These are phyloP conservation scores for Choloepus didactylus DNA, from an alignment of 2,797 vertebrate species.

Conservation along the genomic window DNA sequence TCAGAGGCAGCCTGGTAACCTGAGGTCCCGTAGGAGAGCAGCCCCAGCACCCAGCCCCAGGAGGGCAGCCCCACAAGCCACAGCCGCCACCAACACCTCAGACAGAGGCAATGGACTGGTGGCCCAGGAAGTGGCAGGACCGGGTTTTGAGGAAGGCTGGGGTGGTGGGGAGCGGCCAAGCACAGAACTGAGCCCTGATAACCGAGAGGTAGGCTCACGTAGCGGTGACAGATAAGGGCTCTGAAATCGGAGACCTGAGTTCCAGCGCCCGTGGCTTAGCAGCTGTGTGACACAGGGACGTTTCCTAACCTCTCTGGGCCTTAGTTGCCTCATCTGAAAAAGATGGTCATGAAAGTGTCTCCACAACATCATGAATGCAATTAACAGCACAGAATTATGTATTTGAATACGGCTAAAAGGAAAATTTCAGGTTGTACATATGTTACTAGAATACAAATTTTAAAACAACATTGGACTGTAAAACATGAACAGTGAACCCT, in stretches of 20 bases:
- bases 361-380: background rate
- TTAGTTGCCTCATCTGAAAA: fast-evolving
- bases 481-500: too few relatives aligned
- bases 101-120: too few relatives aligned
- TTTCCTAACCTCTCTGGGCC: too few relatives aligned
- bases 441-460: too few relatives aligned
- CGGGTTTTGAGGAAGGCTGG: fast-evolving
- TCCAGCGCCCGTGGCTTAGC: fast-evolving
- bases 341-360: fast-evolving
- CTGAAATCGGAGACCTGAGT: fast-evolving
- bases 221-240: background rate
- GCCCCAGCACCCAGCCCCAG: fast-evolving
- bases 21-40: fast-evolving
- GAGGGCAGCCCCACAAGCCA: fast-evolving
- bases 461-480: too few relatives aligned
- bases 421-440: too few relatives aligned
- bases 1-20: too few relatives aligned
- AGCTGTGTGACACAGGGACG: fast-evolving
- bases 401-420: too few relatives aligned
- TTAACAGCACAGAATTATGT: too few relatives aligned
- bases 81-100: fast-evolving
- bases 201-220: fast-evolving
- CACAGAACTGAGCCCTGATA: background rate
- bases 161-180: fast-evolving
- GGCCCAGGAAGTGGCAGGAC: background rate